Evolutionary conservation across 2,797 vertebrate species (phyloP), one percentile per base, ranked within the genome.

Genomic region (Chelonia mydas): DNA sequence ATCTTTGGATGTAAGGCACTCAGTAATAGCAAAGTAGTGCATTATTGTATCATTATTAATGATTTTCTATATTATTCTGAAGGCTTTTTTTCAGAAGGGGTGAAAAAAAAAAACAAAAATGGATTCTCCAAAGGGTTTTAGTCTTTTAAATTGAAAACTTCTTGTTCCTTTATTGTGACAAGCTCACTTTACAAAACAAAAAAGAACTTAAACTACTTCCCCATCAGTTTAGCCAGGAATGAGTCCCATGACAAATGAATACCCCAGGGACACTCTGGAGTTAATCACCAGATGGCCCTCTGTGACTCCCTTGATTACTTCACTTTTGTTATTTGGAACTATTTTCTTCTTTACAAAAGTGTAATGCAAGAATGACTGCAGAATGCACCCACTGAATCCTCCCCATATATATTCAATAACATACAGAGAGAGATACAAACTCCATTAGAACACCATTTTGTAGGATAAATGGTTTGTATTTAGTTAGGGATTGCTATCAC

Each of bases 251-350:
- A 93, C 78, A 89, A 88, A 94, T 77, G 47, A 68, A 1, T 81
- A 78, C 81, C 84, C 50, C 65, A 68, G 79, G 72, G 90, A 84
- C 7, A 68, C 33, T 81, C 45, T 82, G 76, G 31, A 82, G 51
- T 94, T 94, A 88, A 86, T 93, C 90, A 94, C 31, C 81, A 90
- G 83, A 91, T 47, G 19, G 2, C 21, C 10, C 7, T 53, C 45
- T 78, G 74, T 91, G 92, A 86, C 41, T 92, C 59, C 6, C 11
- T 41, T 87, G 57, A 90, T 88, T 93, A 87, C 50, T 92, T 96
- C 53, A 76, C 19, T 96, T 89, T 81, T 92, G 17, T 94, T 88
- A 76, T 83, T 90, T 54, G 76, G 31, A 61, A 87, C 79, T 78
- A 37, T 57, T 76, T 41, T 45, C 23, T 65, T 23, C 55, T 49